Evolutionary conservation across 2,113 vertebrate species (phyloP).

Genomic region (Larimichthys polyactis): DNA sequence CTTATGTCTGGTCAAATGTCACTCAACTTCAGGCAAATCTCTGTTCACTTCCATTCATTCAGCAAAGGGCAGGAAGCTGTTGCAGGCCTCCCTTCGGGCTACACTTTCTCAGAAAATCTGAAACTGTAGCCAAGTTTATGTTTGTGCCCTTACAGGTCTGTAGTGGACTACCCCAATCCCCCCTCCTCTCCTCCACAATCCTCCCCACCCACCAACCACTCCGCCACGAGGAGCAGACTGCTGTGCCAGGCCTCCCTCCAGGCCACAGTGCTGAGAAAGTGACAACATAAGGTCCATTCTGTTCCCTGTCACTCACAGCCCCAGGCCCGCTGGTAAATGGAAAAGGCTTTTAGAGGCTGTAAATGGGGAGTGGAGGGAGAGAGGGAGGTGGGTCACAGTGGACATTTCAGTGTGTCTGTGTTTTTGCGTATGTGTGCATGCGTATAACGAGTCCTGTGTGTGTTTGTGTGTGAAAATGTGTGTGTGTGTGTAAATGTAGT

Average conservation of each 20-base stretch:
- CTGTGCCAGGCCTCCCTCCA: constrained; percentile 80
- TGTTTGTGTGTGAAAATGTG: constrained; percentile 5
- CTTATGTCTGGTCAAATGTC: constrained; percentile 53
- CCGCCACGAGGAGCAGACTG: constrained; percentile 63
- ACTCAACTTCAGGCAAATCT: constrained; percentile 22
- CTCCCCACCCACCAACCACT: constrained; percentile 37
- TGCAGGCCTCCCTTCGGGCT: constrained; percentile 45
- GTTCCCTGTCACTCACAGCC: constrained; percentile 83
- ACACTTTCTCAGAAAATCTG: constrained; percentile 49
- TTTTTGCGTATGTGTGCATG: constrained; percentile 31
- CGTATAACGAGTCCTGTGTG: constrained; percentile 7
- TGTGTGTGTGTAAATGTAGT: neutral
- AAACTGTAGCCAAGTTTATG: constrained; percentile 50
- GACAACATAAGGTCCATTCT: constrained; percentile 85
- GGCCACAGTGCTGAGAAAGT: constrained; percentile 76
- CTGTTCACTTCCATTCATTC: constrained; percentile 26
- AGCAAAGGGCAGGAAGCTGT: constrained; percentile 30
- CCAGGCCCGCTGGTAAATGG: constrained; percentile 78
- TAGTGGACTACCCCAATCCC: constrained; percentile 7
- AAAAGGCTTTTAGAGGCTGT: constrained; percentile 83
- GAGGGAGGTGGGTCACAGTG: constrained; percentile 69
- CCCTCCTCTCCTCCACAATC: neutral
- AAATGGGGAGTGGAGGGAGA: constrained; percentile 70
- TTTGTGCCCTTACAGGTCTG: constrained; percentile 60
- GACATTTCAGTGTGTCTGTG: constrained; percentile 51